Evolutionary conservation across 2,888 invertebrate genomes (phyloP).

Genomic region (Lapara coniferarum): DNA sequence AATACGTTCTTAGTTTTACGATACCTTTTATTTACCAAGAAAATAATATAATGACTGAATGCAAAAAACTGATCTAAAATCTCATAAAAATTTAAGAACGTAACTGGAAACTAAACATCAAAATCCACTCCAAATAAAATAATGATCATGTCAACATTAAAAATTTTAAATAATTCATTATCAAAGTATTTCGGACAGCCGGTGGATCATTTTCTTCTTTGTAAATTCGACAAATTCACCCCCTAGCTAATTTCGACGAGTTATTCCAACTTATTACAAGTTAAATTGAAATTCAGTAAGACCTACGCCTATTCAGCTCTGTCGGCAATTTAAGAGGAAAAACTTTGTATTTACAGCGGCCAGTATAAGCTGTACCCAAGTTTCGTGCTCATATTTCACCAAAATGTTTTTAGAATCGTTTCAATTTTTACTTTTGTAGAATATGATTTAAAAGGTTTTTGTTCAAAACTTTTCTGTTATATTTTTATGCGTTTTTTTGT

Average conservation of each 20-base stretch:
- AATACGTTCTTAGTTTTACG: too few species aligned
- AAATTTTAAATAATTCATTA: slow-evolving; percentile 28
- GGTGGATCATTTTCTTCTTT: slow-evolving; percentile 40
- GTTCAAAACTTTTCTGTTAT: slow-evolving; percentile 25
- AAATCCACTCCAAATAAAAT: not conserved
- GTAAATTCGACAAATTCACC: slow-evolving; percentile 48
- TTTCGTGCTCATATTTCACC: slow-evolving; percentile 42
- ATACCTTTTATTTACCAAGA: too few species aligned
- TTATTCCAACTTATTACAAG: slow-evolving; percentile 69
- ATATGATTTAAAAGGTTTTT: slow-evolving; percentile 30
- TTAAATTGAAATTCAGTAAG: slow-evolving; percentile 74
- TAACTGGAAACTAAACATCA: not conserved
- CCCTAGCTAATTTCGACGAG: slow-evolving; percentile 63
- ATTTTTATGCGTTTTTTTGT: slow-evolving; percentile 2
- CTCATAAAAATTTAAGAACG: not conserved
- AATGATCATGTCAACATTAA: slow-evolving; percentile 6
- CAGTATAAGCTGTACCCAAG: slow-evolving; percentile 39
- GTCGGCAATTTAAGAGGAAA: slow-evolving; percentile 48
- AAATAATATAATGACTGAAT: too few species aligned
- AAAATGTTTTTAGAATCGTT: slow-evolving; percentile 43
- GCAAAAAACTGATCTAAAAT: too few species aligned
- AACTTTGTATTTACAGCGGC: slow-evolving; percentile 39
- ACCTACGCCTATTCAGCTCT: slow-evolving; percentile 49
- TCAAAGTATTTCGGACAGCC: slow-evolving; percentile 35
- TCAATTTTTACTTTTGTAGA: slow-evolving; percentile 42